A percentile compares a stretch with the other conserved stretches of the same genome.
Evolutionary conservation across 2,888 invertebrate species (phyloP).

Genomic region (Actias luna): DNA sequence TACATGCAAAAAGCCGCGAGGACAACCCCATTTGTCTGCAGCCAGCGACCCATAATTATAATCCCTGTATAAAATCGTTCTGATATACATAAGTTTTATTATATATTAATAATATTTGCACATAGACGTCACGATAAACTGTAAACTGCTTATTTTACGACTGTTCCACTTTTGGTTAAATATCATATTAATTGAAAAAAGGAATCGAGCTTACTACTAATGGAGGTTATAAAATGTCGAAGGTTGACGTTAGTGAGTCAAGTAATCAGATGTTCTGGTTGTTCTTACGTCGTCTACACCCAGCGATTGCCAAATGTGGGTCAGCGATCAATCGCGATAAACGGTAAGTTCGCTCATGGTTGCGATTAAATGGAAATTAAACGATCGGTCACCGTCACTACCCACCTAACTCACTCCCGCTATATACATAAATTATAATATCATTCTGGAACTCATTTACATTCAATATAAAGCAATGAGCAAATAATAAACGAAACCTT

Average conservation of each 20-base stretch:
- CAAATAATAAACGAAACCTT: no score
- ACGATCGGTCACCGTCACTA: constrained; percentile 40
- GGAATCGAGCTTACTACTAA: constrained; percentile 21
- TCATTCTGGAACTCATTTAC: not conserved
- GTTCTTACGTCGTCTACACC: constrained; percentile 18
- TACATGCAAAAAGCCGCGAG: not conserved
- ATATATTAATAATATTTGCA: no score
- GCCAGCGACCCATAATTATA: constrained; percentile 9
- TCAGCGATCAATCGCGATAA: constrained; percentile 75
- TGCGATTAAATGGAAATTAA: constrained; percentile 72
- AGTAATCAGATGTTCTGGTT: constrained; percentile 27
- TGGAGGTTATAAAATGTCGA: constrained; percentile 38
- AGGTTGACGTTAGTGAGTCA: constrained; percentile 39
- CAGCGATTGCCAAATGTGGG: constrained; percentile 55
- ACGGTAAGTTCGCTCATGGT: constrained; percentile 49
- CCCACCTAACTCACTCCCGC: constrained; percentile 18
- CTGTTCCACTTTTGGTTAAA: not conserved
- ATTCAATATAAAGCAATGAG: no score
- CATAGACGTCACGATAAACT: no score
- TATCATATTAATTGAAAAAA: constrained; percentile 23
- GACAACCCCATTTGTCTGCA: not conserved
- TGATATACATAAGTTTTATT: not conserved
- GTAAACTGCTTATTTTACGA: constrained; percentile 8
- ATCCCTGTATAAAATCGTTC: not conserved
- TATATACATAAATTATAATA: not conserved